Base-by-base conservation (phyloP, 2,888 invertebrate genomes). In the Strigamia crassipes region DNA sequence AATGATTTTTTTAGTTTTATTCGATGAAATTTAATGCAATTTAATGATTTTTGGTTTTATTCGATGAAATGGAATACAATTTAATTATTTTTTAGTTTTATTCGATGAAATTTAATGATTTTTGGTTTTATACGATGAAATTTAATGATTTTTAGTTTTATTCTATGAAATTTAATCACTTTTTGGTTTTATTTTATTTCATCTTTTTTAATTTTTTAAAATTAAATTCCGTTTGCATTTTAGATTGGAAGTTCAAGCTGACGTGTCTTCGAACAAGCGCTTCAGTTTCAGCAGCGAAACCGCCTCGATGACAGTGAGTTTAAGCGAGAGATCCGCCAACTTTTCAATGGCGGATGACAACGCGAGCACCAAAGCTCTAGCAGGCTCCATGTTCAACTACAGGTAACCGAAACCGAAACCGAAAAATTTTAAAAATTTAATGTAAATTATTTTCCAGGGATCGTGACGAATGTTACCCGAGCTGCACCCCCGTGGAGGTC, bases 161-260 rank as follows among this genome's bases (percentile, higher is more conserved):
- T n/a, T n/a, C n/a, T n/a, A n/a, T n/a, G n/a, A n/a, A n/a, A n/a
- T n/a, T n/a, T n/a, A n/a, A n/a, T n/a, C n/a, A n/a, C n/a, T n/a
- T n/a, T n/a, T n/a, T n/a, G n/a, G n/a, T n/a, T n/a, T n/a, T n/a
- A n/a, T n/a, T n/a, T n/a, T n/a, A n/a, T n/a, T n/a, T 0, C 10
- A 34, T 18, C 42, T 51, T 0, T 79, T 61, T 79, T 46, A 82
- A 82, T 81, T 81, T 31, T 82, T 79, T 81, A 83, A 81, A 27
- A 27, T 27, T 3, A 1, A 27, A 27, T 27, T 27, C 27, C 27
- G 1, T 27, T n/a, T 82, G n/a, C n/a, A n/a, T n/a, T n/a, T n/a
- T n/a, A n/a, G 93, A 85, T 86, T 94, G 85, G 93, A 94, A 87
- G 93, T 94, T 15, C 93, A 93, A 85, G 92, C 92, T 6, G 93